Conservation (phyloP, 2,888 invertebrate genomes). For the Archaeoteleia sp. region DNA sequence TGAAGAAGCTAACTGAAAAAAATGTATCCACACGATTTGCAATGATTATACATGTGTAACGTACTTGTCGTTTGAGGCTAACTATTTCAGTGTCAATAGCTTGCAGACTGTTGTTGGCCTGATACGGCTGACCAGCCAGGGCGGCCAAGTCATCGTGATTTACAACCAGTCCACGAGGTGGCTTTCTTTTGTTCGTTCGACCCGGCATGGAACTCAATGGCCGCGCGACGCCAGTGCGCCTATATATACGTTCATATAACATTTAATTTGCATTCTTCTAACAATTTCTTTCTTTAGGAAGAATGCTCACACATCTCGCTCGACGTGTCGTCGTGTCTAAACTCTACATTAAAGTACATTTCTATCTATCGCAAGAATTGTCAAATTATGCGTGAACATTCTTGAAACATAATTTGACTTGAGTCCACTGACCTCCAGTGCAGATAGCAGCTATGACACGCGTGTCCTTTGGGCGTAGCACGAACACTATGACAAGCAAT, state of each 20-base stretch:
- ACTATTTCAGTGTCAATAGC: constrained; percentile 95
- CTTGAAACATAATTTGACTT: constrained; percentile 52
- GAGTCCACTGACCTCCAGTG: constrained; percentile 85
- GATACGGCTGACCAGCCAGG: constrained; percentile 87
- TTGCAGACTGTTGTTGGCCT: constrained; percentile 84
- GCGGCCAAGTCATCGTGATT: constrained; percentile 97
- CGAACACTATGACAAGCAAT: constrained; percentile 85
- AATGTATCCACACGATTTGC: constrained; percentile 72
- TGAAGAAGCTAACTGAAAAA: constrained; percentile 53
- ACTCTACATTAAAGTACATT: too few species aligned
- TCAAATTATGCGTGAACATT: constrained; percentile 55
- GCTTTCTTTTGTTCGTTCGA: constrained; percentile 82
- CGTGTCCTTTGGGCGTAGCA: constrained; percentile 84
- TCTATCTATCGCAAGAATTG: too few species aligned
- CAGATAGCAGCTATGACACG: constrained; percentile 90
- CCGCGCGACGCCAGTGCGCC: constrained; percentile 77
- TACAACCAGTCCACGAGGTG: constrained; percentile 97
- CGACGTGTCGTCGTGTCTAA: too few species aligned
- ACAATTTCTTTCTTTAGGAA: constrained; percentile 14
- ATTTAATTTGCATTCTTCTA: constrained; percentile 4
- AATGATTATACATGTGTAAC: constrained; percentile 71
- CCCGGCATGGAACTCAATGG: constrained; percentile 76
- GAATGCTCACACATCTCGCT: constrained; percentile 53
- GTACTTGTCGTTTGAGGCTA: constrained; percentile 96
- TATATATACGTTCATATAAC: constrained; percentile 57